A percentile compares a stretch with the other conserved stretches of the same genome.
Conservation (phyloP, 2,888 invertebrate species). For the Sialis lutaria region DNA sequence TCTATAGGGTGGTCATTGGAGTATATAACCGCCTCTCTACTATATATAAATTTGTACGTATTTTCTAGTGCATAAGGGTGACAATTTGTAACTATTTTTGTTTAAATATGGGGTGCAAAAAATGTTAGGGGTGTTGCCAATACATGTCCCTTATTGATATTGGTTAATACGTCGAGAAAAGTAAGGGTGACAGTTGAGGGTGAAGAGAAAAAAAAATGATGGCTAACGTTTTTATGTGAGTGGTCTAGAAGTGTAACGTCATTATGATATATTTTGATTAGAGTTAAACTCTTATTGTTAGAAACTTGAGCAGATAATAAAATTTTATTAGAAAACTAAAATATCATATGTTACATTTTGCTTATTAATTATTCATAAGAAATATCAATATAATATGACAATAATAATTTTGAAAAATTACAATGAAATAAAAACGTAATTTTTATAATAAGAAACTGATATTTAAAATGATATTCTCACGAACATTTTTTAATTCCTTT, state of each 20-base stretch:
- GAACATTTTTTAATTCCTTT: no score
- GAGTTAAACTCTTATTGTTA: not conserved
- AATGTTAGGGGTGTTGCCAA: constrained; percentile 3
- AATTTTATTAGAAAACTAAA: not conserved
- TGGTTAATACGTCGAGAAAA: not conserved
- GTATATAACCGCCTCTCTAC: no score
- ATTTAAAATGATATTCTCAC: no score
- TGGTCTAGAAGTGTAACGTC: no score
- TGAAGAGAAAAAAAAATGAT: no score
- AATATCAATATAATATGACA: not conserved
- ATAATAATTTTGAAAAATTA: no score
- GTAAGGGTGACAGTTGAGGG: not conserved
- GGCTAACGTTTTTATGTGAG: no score
- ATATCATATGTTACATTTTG: no score
- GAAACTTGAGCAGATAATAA: not conserved
- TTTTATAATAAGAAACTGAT: no score
- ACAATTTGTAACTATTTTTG: not conserved
- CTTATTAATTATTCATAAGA: not conserved
- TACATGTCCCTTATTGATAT: constrained; percentile 1
- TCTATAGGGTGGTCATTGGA: no score
- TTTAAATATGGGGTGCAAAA: constrained; percentile 1
- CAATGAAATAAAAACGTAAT: no score
- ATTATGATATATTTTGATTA: no score
- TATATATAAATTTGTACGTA: not conserved
- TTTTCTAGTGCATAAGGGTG: not conserved